phyloP scores from a whole-genome alignment of 1,140 invertebrate species.

The Anagrus nilaparvatae region DNA sequence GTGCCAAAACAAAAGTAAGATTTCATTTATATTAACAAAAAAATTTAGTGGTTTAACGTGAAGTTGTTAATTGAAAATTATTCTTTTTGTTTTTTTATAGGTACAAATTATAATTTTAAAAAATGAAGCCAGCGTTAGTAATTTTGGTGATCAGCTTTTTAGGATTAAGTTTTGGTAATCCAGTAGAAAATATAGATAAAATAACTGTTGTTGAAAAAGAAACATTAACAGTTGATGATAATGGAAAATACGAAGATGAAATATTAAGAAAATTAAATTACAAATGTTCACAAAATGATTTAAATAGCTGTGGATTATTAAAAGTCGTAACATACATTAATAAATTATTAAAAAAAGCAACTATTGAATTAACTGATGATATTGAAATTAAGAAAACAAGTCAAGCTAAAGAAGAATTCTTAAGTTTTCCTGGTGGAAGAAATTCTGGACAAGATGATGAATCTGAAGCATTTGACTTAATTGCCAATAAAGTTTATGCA shows the following conservation, averaged over 20 bases:
- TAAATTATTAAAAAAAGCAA: constrained; percentile 64
- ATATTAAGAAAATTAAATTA: constrained; percentile 60
- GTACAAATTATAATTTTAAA: too few species aligned
- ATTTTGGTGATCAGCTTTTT: constrained; percentile 22
- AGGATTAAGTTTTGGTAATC: constrained; percentile 27
- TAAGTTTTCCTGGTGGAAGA: constrained; percentile 31
- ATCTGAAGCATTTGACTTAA: constrained; percentile 55
- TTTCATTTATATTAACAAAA: too few species aligned
- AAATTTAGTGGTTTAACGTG: too few species aligned
- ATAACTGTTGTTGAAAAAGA: constrained; percentile 35
- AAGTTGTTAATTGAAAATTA: too few species aligned
- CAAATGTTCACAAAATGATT: constrained; percentile 64
- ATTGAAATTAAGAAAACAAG: constrained; percentile 68
- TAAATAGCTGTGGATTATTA: constrained; percentile 67
- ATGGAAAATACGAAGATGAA: constrained; percentile 51
- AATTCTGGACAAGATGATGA: constrained; percentile 48
- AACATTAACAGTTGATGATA: constrained; percentile 34
- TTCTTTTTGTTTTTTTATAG: too few species aligned
- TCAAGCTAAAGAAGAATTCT: constrained; percentile 34
- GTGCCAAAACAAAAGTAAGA: too few species aligned
- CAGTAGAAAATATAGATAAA: constrained; percentile 38
- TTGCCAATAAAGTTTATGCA: constrained; percentile 60
- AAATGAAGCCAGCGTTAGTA: constrained; percentile 30
- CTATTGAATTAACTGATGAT: constrained; percentile 62
- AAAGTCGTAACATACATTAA: constrained; percentile 74